A percentile compares a stretch with the other conserved stretches of the same genome.
phyloP scores from a whole-genome alignment of 1,140 invertebrate species.

The Drosophila gunungcola region DNA sequence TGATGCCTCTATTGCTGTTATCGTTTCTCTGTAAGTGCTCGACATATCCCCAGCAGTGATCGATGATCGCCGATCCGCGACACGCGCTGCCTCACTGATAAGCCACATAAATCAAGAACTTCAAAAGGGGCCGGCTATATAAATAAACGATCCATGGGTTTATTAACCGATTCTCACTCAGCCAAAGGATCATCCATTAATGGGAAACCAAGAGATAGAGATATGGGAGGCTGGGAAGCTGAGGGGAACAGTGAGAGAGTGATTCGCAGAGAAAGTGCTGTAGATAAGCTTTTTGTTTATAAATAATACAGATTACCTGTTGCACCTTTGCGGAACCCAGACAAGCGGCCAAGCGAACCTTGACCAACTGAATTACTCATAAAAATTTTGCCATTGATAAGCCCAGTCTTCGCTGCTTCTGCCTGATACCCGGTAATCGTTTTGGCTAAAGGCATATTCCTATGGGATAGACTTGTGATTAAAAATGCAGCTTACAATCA shows the following conservation, averaged over 20 bases:
- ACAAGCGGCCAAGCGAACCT: constrained; percentile 67
- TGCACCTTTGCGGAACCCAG: constrained; percentile 74
- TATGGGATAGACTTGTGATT: background rate
- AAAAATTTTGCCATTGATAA: constrained; percentile 62
- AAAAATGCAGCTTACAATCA: background rate
- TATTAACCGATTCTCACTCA: constrained; percentile 62
- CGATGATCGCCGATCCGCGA: constrained; percentile 38
- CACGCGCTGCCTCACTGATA: constrained; percentile 47
- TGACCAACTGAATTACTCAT: constrained; percentile 81
- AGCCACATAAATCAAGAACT: constrained; percentile 43
- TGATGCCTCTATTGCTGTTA: constrained; percentile 69
- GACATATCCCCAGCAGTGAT: constrained; percentile 33
- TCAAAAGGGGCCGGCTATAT: constrained; percentile 61
- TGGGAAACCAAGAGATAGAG: background rate
- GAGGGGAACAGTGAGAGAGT: background rate
- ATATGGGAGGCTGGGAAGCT: background rate
- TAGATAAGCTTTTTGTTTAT: constrained; percentile 74
- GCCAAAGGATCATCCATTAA: constrained; percentile 52
- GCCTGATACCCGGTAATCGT: constrained; percentile 28
- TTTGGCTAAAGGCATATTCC: constrained; percentile 20
- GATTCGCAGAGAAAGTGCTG: constrained; percentile 3
- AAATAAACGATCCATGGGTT: constrained; percentile 71
- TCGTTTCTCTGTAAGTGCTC: constrained; percentile 80
- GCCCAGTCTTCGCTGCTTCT: constrained; percentile 14
- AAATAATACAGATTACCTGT: constrained; percentile 75